Evolutionary conservation across 2,797 vertebrate genomes (phyloP), one percentile per base, ranked within the genome.

Genomic region (Tadarida brasiliensis): DNA sequence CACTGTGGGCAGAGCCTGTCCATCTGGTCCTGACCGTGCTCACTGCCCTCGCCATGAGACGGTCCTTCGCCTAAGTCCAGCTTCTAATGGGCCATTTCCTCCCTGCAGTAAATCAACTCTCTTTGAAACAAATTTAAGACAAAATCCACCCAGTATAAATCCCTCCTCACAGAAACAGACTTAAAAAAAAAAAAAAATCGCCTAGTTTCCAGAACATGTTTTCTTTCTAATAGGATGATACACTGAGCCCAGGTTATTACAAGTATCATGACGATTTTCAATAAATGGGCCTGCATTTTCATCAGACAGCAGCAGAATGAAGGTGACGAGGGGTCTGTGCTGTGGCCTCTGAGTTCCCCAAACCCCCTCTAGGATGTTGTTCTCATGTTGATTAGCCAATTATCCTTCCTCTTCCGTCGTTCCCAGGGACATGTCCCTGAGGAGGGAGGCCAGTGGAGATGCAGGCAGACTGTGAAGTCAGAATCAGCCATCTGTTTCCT

Each of bases 371-470:
- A 19, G 35, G 68, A 35, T 11, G n/a, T 59, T 17, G 35, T 30
- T 61, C 87, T 90, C 57, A 19, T 81, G 6, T 33, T 85, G 90
- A 93, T 92, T n/a, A 96, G 87, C 95, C 95, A 87, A 68, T 87
- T 57, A 78, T 47, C 91, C 94, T 90, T 51, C 91, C 94, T 90
- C 88, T 73, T 35, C 0, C 12, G 1, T 39, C 56, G 7, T 44
- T 65, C 91, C 30, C 77, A 1, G 90, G 93, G 94, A 92, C 44
- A 11, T 1, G 68, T 57, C 90, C 87, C 93, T 82, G 93, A 77
- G 47, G 87, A 93, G 82, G 70, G 73, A 78, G 73, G 71, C 65
- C 3, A 63, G 92, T 14, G 12, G 96, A 57, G 63, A 63, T 4
- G 77, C 85, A 92, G 91, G 83, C 89, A 77, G 90, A 57, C 85